phyloP scores from a whole-genome alignment of 2,113 vertebrate genomes.

The Xiphorhynchus elegans region DNA sequence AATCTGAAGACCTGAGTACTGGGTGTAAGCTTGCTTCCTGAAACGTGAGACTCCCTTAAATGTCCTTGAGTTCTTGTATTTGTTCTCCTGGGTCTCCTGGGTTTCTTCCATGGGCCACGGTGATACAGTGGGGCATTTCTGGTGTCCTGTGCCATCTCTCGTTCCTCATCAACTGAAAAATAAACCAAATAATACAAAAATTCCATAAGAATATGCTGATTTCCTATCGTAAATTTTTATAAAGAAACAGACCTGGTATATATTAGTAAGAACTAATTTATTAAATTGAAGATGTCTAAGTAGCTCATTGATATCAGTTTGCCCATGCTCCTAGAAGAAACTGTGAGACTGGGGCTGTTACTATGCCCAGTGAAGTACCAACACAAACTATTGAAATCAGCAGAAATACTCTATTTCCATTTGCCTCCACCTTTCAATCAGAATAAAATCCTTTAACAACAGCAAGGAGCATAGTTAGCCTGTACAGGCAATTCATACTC shows the following conservation, averaged over 20 bases:
- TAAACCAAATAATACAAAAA: background rate
- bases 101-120: background rate
- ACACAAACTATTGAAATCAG: background rate
- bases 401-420: background rate
- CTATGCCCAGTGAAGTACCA: fast-evolving
- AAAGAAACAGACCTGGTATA: background rate
- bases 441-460: background rate
- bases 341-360: background rate
- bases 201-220: background rate
- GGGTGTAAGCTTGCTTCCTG: background rate
- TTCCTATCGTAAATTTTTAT: background rate
- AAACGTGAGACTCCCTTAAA: background rate
- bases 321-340: background rate
- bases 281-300: background rate
- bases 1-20: background rate
- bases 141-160: background rate
- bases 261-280: background rate
- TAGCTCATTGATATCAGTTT: background rate
- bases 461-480: background rate
- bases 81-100: background rate
- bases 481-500: fast-evolving
- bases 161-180: slow-evolving; percentile 78
- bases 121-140: background rate
- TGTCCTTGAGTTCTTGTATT: background rate
- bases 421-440: background rate